phyloP scores from a whole-genome alignment of 1,140 invertebrate species.

The Hylyphantes graminicola region DNA sequence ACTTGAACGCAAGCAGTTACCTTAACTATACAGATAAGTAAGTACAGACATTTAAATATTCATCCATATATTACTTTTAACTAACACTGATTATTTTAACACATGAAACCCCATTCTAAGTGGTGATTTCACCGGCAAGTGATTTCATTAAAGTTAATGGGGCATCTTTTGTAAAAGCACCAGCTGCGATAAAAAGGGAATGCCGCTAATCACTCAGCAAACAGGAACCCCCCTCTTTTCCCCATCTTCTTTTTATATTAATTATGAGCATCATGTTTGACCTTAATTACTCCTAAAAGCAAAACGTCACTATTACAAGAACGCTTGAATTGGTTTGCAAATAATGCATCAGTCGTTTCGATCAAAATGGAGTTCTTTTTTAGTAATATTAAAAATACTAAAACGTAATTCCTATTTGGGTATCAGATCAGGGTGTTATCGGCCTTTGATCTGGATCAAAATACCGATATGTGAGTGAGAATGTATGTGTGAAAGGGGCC shows the following conservation, averaged over 20 bases:
- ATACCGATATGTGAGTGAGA: too few relatives aligned
- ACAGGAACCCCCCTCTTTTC: neutral
- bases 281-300: conserved; percentile 24
- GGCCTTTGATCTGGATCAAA: too few relatives aligned
- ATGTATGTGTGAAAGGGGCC: too few relatives aligned
- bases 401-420: too few relatives aligned
- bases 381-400: too few relatives aligned
- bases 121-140: neutral
- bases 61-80: neutral
- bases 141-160: conserved; percentile 31
- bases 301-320: conserved; percentile 10
- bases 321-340: neutral
- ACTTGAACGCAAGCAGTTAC: too few relatives aligned
- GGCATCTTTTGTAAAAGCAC: conserved; percentile 9
- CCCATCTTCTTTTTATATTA: conserved; percentile 10
- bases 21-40: too few relatives aligned
- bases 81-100: neutral
- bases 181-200: neutral
- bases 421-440: too few relatives aligned
- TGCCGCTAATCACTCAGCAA: neutral
- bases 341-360: too few relatives aligned
- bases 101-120: neutral
- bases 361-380: too few relatives aligned
- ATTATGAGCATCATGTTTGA: conserved; percentile 9
- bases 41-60: neutral